Conservation (phyloP, 1,140 invertebrate genomes). For the Drosophila orosa region DNA sequence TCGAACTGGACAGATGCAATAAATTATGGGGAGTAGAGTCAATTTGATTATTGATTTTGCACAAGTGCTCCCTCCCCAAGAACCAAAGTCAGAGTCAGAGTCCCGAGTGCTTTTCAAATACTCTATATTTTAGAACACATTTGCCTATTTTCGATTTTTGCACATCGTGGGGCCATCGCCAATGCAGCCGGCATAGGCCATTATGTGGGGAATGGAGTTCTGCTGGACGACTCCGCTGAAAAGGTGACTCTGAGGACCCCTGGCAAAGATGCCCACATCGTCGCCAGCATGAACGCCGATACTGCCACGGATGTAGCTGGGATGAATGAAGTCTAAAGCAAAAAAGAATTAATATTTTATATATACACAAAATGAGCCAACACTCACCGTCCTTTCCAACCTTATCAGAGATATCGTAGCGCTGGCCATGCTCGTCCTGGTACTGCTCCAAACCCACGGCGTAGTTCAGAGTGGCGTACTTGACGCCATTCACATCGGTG, state of each 20-base stretch:
- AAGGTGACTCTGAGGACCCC: constrained; percentile 88
- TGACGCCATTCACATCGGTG: constrained; percentile 86
- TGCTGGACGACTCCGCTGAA: constrained; percentile 91
- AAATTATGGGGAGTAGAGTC: constrained; percentile 61
- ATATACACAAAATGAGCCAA: not conserved
- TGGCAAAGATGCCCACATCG: constrained; percentile 88
- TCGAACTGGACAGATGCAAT: constrained; percentile 39
- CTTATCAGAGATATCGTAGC: constrained; percentile 51
- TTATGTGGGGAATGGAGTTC: constrained; percentile 90
- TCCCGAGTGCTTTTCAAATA: constrained; percentile 6
- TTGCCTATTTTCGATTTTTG: constrained; percentile 16
- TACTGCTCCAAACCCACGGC: constrained; percentile 88
- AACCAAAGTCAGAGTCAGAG: constrained; percentile 15
- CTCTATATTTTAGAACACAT: constrained; percentile 2
- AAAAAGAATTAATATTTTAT: constrained; percentile 75
- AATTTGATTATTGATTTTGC: constrained; percentile 71
- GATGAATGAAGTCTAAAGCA: constrained; percentile 80
- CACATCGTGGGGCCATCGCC: constrained; percentile 78
- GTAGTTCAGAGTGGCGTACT: constrained; percentile 90
- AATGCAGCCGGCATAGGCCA: constrained; percentile 88
- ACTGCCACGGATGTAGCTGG: constrained; percentile 83
- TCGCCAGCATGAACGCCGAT: constrained; percentile 88
- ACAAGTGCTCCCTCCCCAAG: constrained; percentile 3
- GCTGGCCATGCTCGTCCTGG: constrained; percentile 50
- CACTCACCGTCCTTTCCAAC: constrained; percentile 39